phyloP scores from a whole-genome alignment of 2,797 vertebrate species.

The Pantherophis alleghaniensis region DNA sequence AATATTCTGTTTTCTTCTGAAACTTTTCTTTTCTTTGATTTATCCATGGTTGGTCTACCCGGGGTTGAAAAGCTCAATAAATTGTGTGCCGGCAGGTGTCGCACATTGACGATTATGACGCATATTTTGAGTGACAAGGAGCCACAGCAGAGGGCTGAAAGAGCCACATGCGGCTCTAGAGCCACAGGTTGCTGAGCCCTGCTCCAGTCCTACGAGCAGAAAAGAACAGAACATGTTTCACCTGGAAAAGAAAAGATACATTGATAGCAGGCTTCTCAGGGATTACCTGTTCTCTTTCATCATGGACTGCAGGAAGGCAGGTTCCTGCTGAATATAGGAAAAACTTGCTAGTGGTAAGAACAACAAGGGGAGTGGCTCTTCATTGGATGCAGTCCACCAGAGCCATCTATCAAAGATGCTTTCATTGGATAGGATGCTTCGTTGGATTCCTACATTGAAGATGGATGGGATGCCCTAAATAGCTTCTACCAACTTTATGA shows the following conservation, averaged over 20 bases:
- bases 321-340: neutral
- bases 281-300: neutral
- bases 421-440: neutral
- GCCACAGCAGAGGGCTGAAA: too few species aligned
- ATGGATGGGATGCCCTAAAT: neutral
- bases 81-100: too few species aligned
- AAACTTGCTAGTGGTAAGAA: neutral
- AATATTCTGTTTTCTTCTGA: too few species aligned
- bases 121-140: too few species aligned
- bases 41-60: too few species aligned
- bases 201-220: neutral
- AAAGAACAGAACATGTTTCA: neutral
- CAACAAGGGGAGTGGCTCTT: neutral
- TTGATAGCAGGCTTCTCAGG: neutral
- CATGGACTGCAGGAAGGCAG: neutral
- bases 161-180: too few species aligned
- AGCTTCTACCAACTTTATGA: neutral
- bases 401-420: neutral
- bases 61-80: too few species aligned
- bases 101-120: too few species aligned
- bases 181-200: too few species aligned
- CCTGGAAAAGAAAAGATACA: neutral
- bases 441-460: neutral
- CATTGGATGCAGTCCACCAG: neutral
- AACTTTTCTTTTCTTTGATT: too few species aligned